phyloP scores from a whole-genome alignment of 2,113 vertebrate species.

The Macrotis lagotis region DNA sequence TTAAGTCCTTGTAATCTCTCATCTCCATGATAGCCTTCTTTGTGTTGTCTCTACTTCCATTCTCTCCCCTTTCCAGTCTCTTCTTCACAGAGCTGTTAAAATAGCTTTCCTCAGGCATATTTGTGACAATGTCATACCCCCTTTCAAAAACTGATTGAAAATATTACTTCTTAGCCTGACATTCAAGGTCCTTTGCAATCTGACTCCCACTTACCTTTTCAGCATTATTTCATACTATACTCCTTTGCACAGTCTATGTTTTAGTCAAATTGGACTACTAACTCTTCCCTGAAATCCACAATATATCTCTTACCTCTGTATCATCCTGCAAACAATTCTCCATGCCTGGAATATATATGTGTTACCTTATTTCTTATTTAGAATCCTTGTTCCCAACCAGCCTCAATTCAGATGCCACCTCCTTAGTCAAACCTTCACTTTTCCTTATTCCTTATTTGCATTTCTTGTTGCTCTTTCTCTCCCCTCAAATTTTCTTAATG shows the following conservation, averaged over 20 bases:
- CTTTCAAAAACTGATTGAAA: background rate
- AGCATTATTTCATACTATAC: background rate
- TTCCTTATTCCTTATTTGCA: background rate
- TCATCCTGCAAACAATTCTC: background rate
- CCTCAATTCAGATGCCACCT: background rate
- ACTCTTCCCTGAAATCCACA: background rate
- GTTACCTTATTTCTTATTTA: background rate
- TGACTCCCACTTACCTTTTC: background rate
- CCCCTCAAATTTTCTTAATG: background rate
- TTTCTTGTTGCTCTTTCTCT: background rate
- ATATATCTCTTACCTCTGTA: background rate
- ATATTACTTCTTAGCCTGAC: background rate
- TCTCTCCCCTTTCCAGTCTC: background rate
- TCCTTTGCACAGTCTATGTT: background rate
- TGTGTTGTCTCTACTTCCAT: background rate
- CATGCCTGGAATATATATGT: background rate
- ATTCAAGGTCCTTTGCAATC: background rate
- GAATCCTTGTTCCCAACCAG: background rate
- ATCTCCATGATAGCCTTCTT: background rate
- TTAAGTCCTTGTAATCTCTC: background rate
- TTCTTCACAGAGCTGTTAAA: background rate
- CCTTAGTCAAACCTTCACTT: background rate
- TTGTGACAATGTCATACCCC: too few species aligned
- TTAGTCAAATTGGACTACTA: background rate
- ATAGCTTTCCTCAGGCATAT: background rate